phyloP scores from a whole-genome alignment of 2,888 invertebrate genomes.

The Dynastes tityus region DNA sequence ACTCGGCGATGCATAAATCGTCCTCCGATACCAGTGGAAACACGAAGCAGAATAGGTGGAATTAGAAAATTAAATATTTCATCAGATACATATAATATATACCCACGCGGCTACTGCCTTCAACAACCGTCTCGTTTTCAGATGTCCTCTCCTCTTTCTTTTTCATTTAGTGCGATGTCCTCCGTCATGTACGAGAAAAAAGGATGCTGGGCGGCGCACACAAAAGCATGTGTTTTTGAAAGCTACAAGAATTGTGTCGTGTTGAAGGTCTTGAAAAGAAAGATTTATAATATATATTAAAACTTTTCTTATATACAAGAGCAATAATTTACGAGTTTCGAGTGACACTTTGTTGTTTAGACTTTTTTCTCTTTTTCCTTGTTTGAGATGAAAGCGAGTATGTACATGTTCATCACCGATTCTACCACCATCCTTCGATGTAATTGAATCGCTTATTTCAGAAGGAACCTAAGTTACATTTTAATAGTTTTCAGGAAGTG shows the following conservation, averaged over 20 bases:
- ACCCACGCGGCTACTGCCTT: neutral
- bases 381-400: neutral
- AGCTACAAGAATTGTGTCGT: conserved; percentile 48
- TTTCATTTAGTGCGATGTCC: conserved; percentile 35
- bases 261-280: conserved; percentile 43
- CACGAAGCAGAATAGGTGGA: conserved; percentile 13
- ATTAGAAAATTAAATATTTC: conserved; percentile 40
- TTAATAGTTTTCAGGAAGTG: too few relatives aligned
- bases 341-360: conserved; percentile 41
- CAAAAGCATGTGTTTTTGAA: conserved; percentile 49
- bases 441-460: too few relatives aligned
- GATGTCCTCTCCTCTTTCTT: conserved; percentile 33
- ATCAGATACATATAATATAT: conserved; percentile 13
- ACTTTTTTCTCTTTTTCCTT: conserved; percentile 9
- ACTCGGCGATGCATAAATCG: conserved; percentile 1
- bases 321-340: conserved; percentile 47
- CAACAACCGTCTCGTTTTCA: conserved; percentile 17
- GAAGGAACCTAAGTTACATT: too few relatives aligned
- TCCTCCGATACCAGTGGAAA: neutral
- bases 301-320: conserved; percentile 47
- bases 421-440: too few relatives aligned
- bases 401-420: neutral
- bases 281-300: conserved; percentile 50
- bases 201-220: conserved; percentile 29
- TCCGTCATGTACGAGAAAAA: conserved; percentile 30